A percentile compares a stretch with the other conserved stretches of the same genome.
These are phyloP conservation scores for Mesocricetus auratus DNA, from an alignment of 2,113 vertebrate genomes.

Conservation along the genomic window DNA sequence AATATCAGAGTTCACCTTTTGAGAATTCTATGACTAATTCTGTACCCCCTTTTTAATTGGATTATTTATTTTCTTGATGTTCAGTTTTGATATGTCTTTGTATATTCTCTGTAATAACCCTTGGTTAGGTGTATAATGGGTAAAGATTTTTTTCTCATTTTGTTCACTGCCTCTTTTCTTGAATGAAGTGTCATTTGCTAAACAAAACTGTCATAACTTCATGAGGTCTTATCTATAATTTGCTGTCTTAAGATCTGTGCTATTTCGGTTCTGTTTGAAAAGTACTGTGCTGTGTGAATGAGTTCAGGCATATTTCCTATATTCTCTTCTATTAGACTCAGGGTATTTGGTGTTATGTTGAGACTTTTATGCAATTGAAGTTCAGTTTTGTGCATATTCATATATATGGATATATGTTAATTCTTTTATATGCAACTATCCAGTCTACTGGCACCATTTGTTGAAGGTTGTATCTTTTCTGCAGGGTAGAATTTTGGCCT, in stretches of 20 bases:
- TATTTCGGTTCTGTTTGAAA: not conserved
- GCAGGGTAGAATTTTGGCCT: not conserved
- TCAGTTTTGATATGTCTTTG: not conserved
- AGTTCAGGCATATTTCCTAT: not conserved
- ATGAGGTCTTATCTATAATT: not conserved
- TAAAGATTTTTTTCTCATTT: not conserved
- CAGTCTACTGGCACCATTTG: not conserved
- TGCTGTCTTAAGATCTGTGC: not conserved
- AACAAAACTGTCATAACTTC: not conserved
- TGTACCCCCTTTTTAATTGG: not conserved
- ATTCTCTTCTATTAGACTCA: not conserved
- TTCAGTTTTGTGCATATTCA: not conserved
- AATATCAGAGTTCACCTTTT: not conserved
- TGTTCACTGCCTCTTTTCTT: not conserved
- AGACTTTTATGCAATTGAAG: not conserved
- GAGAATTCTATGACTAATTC: not conserved
- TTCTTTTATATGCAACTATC: not conserved
- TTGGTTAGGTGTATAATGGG: not conserved
- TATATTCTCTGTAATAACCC: not conserved
- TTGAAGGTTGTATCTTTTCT: not conserved
- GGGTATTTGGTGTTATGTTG: not conserved
- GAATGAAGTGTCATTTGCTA: not conserved
- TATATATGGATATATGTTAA: not conserved
- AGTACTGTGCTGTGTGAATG: not conserved
- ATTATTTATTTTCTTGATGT: not conserved